Conservation (phyloP, 2,113 vertebrate species). For the Synodontis membranacea region DNA sequence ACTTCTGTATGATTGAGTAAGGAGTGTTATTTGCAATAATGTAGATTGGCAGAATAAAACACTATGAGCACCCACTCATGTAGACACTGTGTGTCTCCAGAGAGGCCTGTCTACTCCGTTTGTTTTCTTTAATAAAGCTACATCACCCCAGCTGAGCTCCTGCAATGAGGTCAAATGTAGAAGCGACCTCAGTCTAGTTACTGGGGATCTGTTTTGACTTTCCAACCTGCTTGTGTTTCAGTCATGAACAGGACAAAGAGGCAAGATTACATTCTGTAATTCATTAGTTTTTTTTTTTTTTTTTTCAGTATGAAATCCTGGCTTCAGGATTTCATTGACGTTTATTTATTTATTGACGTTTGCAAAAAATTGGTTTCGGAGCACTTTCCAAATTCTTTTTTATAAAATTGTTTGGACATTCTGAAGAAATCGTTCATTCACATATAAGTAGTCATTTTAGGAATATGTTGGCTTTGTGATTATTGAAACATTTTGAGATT, state of each 20-base stretch:
- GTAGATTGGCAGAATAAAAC: constrained; percentile 40
- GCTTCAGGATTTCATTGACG: no score
- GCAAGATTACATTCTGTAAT: not conserved
- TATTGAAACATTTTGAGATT: not conserved
- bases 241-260: constrained; percentile 22
- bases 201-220: constrained; percentile 62
- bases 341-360: not conserved
- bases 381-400: not conserved
- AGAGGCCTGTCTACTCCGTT: constrained; percentile 63
- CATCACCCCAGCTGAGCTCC: constrained; percentile 70
- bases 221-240: constrained; percentile 23
- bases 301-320: not conserved
- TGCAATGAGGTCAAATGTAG: constrained; percentile 63
- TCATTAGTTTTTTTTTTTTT: not conserved
- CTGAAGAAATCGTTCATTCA: not conserved
- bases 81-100: constrained; percentile 51
- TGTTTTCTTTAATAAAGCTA: constrained; percentile 81
- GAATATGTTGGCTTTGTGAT: not conserved
- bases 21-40: not conserved
- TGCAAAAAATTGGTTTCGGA: not conserved
- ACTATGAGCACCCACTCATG: constrained; percentile 48
- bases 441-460: not conserved
- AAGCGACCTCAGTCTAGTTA: constrained; percentile 63
- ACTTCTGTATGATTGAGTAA: constrained; percentile 5
- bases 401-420: not conserved